Evolutionary conservation across 1,140 invertebrate species (phyloP).

Genomic region (Tetranychus cinnabarinus): DNA sequence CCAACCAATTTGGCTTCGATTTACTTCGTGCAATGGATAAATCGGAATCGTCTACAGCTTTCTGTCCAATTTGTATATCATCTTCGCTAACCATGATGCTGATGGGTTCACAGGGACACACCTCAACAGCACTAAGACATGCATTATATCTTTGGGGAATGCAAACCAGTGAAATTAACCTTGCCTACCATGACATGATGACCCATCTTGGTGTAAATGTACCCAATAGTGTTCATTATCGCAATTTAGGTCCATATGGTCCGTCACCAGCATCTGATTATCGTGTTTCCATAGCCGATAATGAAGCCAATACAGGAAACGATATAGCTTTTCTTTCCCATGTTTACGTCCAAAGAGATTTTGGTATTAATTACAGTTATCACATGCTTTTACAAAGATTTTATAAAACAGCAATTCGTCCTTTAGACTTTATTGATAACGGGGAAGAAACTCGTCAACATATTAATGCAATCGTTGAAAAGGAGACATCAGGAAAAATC

Average conservation of each 20-base stretch:
- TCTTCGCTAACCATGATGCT: conserved; percentile 15
- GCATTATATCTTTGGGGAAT: conserved; percentile 16
- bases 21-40: conserved; percentile 13
- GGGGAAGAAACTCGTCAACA: conserved; percentile 15
- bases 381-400: conserved; percentile 13
- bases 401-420: conserved; percentile 16
- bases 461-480: conserved; percentile 21
- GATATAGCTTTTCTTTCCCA: conserved; percentile 13
- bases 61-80: conserved; percentile 17
- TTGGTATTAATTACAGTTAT: conserved; percentile 15
- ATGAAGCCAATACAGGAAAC: conserved; percentile 5
- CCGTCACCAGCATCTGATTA: background rate
- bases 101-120: conserved; percentile 12
- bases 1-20: conserved; percentile 17
- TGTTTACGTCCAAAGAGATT: conserved; percentile 16
- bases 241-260: background rate
- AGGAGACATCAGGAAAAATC: conserved; percentile 20
- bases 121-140: conserved; percentile 12
- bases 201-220: conserved; percentile 14
- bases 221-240: background rate
- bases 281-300: background rate
- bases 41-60: conserved; percentile 7
- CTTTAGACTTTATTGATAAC: conserved; percentile 14
- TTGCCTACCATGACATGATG: conserved; percentile 14
- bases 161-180: conserved; percentile 15